phyloP scores from a whole-genome alignment of 2,797 vertebrate species.

The Malacoraja senta region DNA sequence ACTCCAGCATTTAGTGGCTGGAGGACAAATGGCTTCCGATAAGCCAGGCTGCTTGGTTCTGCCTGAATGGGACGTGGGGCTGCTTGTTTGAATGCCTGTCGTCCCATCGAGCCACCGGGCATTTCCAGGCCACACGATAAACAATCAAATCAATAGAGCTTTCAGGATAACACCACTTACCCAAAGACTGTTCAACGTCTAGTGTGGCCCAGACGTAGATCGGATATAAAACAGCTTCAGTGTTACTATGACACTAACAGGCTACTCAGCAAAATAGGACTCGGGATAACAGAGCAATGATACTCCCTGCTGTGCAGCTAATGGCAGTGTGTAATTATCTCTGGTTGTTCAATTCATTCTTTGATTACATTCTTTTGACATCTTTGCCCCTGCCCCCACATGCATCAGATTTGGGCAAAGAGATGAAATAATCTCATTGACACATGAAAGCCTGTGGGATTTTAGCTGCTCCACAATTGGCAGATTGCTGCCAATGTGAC shows the following conservation, averaged over 20 bases:
- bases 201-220: neutral
- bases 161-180: neutral
- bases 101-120: too few relatives aligned
- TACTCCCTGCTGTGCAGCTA: neutral
- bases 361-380: neutral
- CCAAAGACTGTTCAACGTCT: neutral
- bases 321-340: neutral
- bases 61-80: too few relatives aligned
- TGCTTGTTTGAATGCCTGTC: too few relatives aligned
- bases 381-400: neutral
- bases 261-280: too few relatives aligned
- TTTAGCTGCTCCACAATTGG: neutral
- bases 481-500: neutral
- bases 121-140: too few relatives aligned
- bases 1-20: too few relatives aligned
- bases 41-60: too few relatives aligned
- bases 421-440: neutral
- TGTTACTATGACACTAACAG: neutral
- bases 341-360: neutral
- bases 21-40: too few relatives aligned
- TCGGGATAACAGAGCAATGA: too few relatives aligned
- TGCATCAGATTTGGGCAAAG: neutral
- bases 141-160: neutral
- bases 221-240: neutral
- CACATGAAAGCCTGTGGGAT: neutral